These are phyloP conservation scores for Porites rus DNA, from an alignment of 92 coral and sea anemone species.

Conservation along the genomic window DNA sequence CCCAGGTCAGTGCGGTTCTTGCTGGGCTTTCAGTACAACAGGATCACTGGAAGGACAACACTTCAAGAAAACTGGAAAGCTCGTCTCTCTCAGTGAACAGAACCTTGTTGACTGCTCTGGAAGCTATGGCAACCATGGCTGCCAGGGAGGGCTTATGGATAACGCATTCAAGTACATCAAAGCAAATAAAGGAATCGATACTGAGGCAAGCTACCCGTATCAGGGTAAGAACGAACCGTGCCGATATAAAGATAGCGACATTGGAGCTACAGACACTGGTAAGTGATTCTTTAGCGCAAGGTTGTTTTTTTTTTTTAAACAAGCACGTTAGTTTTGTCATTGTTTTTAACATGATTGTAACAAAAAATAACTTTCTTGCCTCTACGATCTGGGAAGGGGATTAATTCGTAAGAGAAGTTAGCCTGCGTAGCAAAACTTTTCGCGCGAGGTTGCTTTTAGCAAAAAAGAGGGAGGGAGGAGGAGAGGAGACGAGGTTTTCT, in stretches of 20 bases:
- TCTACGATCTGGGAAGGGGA: too few species aligned
- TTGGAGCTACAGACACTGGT: slow-evolving; percentile 92
- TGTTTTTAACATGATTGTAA: too few species aligned
- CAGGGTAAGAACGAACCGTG: slow-evolving; percentile 65
- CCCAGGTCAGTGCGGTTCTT: slow-evolving; percentile 89
- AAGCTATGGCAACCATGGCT: slow-evolving; percentile 85
- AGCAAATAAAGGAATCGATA: slow-evolving; percentile 83
- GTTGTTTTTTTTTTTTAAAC: too few species aligned
- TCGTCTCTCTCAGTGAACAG: slow-evolving; percentile 97
- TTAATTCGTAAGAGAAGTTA: too few species aligned
- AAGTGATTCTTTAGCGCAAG: not conserved
- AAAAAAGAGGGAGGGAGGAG: too few species aligned
- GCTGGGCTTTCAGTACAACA: slow-evolving; percentile 97
- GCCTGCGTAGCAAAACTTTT: too few species aligned
- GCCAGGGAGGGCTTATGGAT: slow-evolving; percentile 95
- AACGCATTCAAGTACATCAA: slow-evolving; percentile 86
- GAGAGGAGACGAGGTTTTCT: too few species aligned
- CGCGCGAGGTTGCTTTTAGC: too few species aligned
- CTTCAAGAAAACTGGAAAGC: slow-evolving; percentile 92
- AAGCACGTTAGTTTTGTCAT: too few species aligned
- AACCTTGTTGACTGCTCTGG: slow-evolving; percentile 92
- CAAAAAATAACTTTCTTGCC: too few species aligned
- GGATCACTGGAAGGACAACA: slow-evolving; percentile 98
- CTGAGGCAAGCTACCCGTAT: slow-evolving; percentile 88
- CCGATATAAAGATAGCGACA: slow-evolving; percentile 55